Conservation (phyloP, 2,888 invertebrate genomes). For the Meliscaeva auricollis region DNA sequence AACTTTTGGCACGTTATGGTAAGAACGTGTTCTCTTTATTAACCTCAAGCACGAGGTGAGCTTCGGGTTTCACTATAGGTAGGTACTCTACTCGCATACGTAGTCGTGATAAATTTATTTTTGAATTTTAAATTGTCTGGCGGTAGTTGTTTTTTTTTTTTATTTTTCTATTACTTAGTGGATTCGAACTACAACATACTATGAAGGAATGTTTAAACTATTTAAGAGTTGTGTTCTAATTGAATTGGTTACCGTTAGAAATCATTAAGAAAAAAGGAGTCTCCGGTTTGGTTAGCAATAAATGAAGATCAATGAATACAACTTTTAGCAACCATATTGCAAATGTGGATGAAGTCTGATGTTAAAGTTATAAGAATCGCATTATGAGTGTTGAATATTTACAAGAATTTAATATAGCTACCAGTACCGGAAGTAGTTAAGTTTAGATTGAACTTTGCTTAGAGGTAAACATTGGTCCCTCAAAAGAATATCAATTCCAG, state of each 20-base stretch:
- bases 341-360: too few species aligned
- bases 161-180: neutral
- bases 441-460: too few species aligned
- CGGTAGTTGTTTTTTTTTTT: neutral
- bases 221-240: slow-evolving; percentile 14
- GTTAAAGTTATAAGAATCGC: too few species aligned
- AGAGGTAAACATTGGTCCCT: too few species aligned
- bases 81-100: neutral
- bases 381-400: too few species aligned
- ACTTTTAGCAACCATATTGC: too few species aligned
- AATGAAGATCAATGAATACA: too few species aligned
- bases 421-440: too few species aligned
- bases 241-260: neutral
- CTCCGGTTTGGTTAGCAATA: too few species aligned
- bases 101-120: neutral
- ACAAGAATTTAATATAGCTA: too few species aligned
- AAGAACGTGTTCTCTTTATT: slow-evolving; percentile 27
- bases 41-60: slow-evolving; percentile 7
- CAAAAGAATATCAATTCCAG: too few species aligned
- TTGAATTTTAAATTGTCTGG: slow-evolving; percentile 17
- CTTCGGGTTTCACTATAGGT: neutral
- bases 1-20: slow-evolving; percentile 5
- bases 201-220: neutral
- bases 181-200: neutral
- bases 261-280: too few species aligned